These are phyloP conservation scores for Podocnemis expansa DNA, from an alignment of 2,113 vertebrate species.

Conservation along the genomic window DNA sequence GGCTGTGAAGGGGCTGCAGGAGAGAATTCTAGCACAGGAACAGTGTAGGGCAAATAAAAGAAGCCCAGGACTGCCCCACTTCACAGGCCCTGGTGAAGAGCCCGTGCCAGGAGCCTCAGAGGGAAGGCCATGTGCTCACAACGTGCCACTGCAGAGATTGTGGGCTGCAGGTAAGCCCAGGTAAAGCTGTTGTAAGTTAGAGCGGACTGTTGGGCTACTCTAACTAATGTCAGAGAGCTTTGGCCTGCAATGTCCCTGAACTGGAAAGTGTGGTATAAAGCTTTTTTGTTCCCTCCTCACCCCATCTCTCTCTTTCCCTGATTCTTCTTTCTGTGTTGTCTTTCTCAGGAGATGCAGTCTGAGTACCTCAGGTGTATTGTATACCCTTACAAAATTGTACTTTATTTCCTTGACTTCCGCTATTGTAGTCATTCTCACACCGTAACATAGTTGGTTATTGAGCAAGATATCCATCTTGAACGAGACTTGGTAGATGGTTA, in stretches of 20 bases:
- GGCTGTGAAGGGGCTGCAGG: constrained; percentile 16
- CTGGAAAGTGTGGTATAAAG: not conserved
- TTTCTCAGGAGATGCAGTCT: not conserved
- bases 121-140: not conserved
- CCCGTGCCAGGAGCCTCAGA: not conserved
- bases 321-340: not conserved
- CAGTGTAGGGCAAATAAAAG: not conserved
- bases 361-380: not conserved
- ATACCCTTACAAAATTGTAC: not conserved
- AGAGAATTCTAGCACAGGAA: constrained; percentile 18
- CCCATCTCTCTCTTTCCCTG: not conserved
- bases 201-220: not conserved
- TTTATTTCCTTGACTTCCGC: not conserved
- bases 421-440: not conserved
- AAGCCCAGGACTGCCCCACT: constrained; percentile 9
- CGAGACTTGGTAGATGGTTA: not conserved
- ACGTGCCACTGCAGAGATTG: not conserved
- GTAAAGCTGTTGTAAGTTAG: not conserved
- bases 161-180: not conserved
- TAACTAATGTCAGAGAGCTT: rapidly evolving
- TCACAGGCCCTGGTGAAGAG: not conserved
- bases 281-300: rapidly evolving
- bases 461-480: not conserved
- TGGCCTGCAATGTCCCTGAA: not conserved
- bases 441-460: rapidly evolving